These are phyloP conservation scores for Drosophila colorata DNA, from an alignment of 2,888 invertebrate genomes.

Conservation along the genomic window DNA sequence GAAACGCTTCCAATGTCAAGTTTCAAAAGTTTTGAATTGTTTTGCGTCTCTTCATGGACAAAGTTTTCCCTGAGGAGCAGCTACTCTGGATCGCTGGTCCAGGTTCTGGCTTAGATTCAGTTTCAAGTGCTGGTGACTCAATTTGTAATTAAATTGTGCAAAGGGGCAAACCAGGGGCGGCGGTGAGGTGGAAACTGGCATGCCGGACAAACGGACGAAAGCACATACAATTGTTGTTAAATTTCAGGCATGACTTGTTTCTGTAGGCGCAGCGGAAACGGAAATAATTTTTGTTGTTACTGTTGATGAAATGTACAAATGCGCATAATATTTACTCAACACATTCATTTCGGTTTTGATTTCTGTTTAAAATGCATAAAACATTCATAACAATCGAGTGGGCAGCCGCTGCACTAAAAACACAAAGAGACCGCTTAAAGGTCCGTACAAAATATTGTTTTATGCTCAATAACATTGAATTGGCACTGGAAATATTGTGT, in stretches of 20 bases:
- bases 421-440: slow-evolving; percentile 39
- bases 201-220: slow-evolving; percentile 7
- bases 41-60: slow-evolving; percentile 14
- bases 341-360: slow-evolving; percentile 39
- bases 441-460: slow-evolving; percentile 43
- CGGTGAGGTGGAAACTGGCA: neutral
- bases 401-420: slow-evolving; percentile 31
- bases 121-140: slow-evolving; percentile 38
- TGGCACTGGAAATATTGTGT: slow-evolving; percentile 24
- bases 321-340: slow-evolving; percentile 47
- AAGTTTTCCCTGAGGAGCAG: slow-evolving; percentile 24
- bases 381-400: slow-evolving; percentile 53
- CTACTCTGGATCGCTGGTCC: neutral
- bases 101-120: slow-evolving; percentile 11
- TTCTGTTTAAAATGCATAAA: slow-evolving; percentile 52
- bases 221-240: slow-evolving; percentile 54
- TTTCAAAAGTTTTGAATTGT: slow-evolving; percentile 31
- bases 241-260: slow-evolving; percentile 66
- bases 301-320: slow-evolving; percentile 25
- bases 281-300: slow-evolving; percentile 57
- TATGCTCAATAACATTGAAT: slow-evolving; percentile 47
- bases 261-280: slow-evolving; percentile 65
- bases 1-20: slow-evolving; percentile 10
- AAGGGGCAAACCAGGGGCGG: neutral
- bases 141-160: slow-evolving; percentile 57